Base-by-base conservation (phyloP, 2,113 vertebrate species). In the Chauna torquata region DNA sequence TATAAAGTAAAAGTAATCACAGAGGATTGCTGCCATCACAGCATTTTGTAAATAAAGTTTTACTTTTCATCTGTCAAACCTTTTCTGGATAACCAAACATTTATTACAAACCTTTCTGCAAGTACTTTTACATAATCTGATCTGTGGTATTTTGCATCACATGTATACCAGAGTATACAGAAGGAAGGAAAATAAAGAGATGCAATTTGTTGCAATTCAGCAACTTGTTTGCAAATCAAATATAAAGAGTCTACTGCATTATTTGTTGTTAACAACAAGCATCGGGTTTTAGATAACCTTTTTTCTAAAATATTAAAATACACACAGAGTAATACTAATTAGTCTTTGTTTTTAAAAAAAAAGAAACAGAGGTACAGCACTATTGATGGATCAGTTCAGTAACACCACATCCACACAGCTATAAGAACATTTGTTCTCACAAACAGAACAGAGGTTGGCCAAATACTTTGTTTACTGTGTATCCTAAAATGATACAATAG, bases 81-180 rank as follows among this genome's bases (percentile, higher is more conserved):
- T 44, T 85, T 12, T 5, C 65, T 32, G 77, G 45, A 38, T 14
- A 15, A 70, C 20, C n/a, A 59, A 86, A 86, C 8, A 25, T 19
- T 14, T 25, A 15, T 18, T 44, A 32, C 36, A 25, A 23, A 40
- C 13, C 50, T 70, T 57, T 49, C 2, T 28, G 22, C 4, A 42
- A 50, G 55, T 3, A 7, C 28, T 3, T 11, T 17, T 5, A 23
- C 22, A 1, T 13, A 7, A 16, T 3, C 24, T 28, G 78, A 13
- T 4, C 74, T 1, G 24, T 1, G 52, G 28, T 8, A n/a, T 12
- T 38, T 34, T 6, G 30, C 27, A 34, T 11, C 75, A 4, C 27
- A 2, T 0, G 6, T 7, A 28, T 10, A 8, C 24, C 40, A 8
- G 57, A 49, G 50, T 20, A 27, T 22, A 30, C 2, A 12, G 45